Evolutionary conservation across 2,113 vertebrate species (phyloP).

Genomic region (Tauraco erythrolophus): DNA sequence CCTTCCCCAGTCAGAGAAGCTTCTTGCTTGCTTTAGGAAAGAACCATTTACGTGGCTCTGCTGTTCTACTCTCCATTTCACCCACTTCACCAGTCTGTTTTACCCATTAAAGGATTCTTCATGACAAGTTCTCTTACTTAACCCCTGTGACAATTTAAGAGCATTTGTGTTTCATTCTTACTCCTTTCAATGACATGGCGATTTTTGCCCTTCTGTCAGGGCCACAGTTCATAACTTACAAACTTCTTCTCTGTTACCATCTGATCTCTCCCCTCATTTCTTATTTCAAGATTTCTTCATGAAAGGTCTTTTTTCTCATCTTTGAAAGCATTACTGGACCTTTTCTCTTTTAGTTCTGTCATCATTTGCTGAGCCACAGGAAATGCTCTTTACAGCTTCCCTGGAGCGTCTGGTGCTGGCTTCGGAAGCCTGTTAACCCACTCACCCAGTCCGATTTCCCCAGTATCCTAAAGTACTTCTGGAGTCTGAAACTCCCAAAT

Average conservation of each 20-base stretch:
- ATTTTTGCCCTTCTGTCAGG: background rate
- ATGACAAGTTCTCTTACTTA: background rate
- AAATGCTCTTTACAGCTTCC: background rate
- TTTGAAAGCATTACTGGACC: background rate
- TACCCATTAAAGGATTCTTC: background rate
- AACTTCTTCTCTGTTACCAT: background rate
- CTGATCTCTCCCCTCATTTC: background rate
- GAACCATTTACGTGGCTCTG: background rate
- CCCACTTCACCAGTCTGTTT: background rate
- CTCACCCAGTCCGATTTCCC: background rate
- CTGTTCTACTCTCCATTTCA: background rate
- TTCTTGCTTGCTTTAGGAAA: background rate
- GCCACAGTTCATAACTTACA: background rate
- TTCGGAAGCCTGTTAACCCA: background rate
- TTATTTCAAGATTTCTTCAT: background rate
- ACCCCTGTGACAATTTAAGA: background rate
- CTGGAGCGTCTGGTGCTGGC: background rate
- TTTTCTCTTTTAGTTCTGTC: background rate
- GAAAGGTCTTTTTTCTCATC: background rate
- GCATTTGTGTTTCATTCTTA: background rate
- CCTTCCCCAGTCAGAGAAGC: background rate
- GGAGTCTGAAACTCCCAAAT: background rate
- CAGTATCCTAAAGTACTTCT: background rate
- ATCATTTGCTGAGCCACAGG: background rate
- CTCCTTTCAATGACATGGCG: background rate